Percentiles rank a stretch among this genome's conserved stretches.
These are phyloP conservation scores for Todiramphus chloris DNA, from an alignment of 2,113 vertebrate genomes.

Conservation along the genomic window DNA sequence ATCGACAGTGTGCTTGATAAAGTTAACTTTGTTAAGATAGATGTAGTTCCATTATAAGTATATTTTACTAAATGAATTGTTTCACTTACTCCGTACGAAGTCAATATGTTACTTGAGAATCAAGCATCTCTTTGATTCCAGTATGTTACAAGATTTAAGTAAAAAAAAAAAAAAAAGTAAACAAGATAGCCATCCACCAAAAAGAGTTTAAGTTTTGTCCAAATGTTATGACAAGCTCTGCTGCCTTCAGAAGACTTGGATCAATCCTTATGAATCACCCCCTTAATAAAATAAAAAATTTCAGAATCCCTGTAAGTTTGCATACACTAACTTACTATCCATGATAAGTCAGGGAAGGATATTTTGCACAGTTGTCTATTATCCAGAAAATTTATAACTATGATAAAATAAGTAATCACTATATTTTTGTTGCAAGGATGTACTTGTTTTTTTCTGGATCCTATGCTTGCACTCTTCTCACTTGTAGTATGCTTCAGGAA, in stretches of 20 bases:
- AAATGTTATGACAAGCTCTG: not conserved
- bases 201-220: not conserved
- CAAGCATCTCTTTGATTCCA: not conserved
- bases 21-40: not conserved
- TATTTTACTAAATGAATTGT: not conserved
- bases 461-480: not conserved
- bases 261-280: not conserved
- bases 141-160: not conserved
- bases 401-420: not conserved
- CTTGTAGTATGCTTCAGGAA: not conserved
- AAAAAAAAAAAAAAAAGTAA: not conserved
- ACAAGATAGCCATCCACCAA: not conserved
- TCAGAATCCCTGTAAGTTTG: not conserved
- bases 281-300: not conserved
- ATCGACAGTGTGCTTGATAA: not conserved
- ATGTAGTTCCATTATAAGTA: not conserved
- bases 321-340: not conserved
- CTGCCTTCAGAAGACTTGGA: not conserved
- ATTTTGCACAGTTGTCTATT: not conserved
- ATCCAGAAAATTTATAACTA: not conserved
- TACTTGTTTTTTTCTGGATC: not conserved
- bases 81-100: not conserved
- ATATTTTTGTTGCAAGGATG: not conserved
- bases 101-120: not conserved
- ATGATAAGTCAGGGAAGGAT: not conserved